Evolutionary conservation across 1,140 invertebrate species (phyloP).

Genomic region (Cotesia vestalis): DNA sequence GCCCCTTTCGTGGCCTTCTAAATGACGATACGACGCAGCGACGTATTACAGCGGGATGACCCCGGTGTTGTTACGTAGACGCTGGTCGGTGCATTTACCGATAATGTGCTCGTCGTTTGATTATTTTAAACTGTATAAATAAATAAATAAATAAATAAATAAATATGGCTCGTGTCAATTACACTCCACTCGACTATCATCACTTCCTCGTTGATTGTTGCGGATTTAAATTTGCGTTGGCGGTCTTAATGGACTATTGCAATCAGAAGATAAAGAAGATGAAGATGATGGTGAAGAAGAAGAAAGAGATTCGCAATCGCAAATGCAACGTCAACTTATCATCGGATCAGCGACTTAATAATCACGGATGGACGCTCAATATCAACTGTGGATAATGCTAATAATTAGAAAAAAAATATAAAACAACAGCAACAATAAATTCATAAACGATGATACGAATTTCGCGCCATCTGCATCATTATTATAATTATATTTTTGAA

Average conservation of each 20-base stretch:
- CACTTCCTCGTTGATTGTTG: constrained; percentile 43
- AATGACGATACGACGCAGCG: constrained; percentile 30
- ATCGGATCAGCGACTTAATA: constrained; percentile 28
- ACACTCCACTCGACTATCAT: constrained; percentile 50
- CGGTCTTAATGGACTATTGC: constrained; percentile 17
- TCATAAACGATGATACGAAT: constrained; percentile 11
- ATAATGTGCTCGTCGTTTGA: constrained; percentile 33
- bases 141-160: constrained; percentile 33
- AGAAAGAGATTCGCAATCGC: no score
- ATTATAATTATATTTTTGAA: constrained; percentile 39
- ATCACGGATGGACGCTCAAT: constrained; percentile 3
- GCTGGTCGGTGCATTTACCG: background rate
- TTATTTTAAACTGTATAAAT: constrained; percentile 15
- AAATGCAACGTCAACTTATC: constrained; percentile 20
- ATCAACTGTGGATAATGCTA: background rate
- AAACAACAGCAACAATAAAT: background rate
- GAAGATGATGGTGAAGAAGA: no score
- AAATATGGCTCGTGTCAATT: constrained; percentile 60
- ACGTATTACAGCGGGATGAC: constrained; percentile 30
- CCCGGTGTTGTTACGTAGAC: constrained; percentile 26
- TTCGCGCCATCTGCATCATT: constrained; percentile 12
- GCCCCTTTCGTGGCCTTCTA: background rate
- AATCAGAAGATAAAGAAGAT: no score
- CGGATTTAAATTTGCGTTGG: constrained; percentile 18
- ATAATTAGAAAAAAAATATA: background rate